Evolutionary conservation across 2,113 vertebrate species (phyloP).

Genomic region (Triplophysa tibetana): DNA sequence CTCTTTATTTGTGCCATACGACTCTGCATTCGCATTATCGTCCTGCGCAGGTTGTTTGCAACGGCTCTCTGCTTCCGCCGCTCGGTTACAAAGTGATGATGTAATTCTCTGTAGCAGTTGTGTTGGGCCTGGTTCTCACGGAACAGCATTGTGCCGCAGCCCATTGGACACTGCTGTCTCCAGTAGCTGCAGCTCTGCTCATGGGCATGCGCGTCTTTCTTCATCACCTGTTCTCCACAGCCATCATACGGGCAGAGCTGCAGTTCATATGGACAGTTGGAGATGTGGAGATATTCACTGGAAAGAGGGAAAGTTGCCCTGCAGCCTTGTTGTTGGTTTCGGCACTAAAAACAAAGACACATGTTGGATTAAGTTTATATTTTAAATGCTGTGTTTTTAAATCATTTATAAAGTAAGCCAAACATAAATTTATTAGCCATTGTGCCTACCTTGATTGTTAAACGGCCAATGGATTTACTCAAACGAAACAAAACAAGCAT

Average conservation of each 20-base stretch:
- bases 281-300: conserved; percentile 64
- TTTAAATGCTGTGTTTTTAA: neutral
- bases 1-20: conserved; percentile 54
- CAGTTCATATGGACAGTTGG: conserved; percentile 65
- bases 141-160: conserved; percentile 64
- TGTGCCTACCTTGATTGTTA: conserved; percentile 70
- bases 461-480: conserved; percentile 66
- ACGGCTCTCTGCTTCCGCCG: conserved; percentile 42
- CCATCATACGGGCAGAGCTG: conserved; percentile 68
- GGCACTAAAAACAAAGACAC: conserved; percentile 62
- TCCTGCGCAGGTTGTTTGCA: conserved; percentile 48
- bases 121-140: conserved; percentile 49
- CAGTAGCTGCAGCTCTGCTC: conserved; percentile 58
- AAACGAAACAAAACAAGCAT: conserved; percentile 69
- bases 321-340: conserved; percentile 69
- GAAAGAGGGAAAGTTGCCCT: conserved; percentile 67
- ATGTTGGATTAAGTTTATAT: neutral
- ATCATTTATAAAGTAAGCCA: no score
- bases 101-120: conserved; percentile 70
- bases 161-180: conserved; percentile 61
- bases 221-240: conserved; percentile 56
- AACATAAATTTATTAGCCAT: neutral
- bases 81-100: conserved; percentile 52
- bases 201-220: conserved; percentile 62
- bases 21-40: conserved; percentile 60